Evolutionary conservation across 2,888 invertebrate genomes (phyloP).

Genomic region (Agrilus biguttatus): DNA sequence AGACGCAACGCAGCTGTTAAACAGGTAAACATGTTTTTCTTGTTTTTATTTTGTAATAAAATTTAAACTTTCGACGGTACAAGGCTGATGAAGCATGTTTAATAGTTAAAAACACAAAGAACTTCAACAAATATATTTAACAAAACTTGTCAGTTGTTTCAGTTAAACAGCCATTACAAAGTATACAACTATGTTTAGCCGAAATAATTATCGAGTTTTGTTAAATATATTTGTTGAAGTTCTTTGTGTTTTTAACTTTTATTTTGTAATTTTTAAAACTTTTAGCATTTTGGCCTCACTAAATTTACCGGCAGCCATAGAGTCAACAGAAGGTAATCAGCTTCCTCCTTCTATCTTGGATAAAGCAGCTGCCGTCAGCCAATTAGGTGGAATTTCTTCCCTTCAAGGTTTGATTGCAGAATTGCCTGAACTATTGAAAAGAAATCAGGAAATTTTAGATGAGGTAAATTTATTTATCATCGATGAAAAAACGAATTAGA

Average conservation of each 20-base stretch:
- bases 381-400: conserved; percentile 60
- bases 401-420: conserved; percentile 66
- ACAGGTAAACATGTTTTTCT: conserved; percentile 39
- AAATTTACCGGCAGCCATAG: conserved; percentile 94
- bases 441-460: conserved; percentile 89
- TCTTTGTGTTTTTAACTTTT: too few species aligned
- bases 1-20: conserved; percentile 83
- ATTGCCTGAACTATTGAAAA: conserved; percentile 75
- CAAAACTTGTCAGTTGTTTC: too few species aligned
- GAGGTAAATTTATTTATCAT: too few species aligned
- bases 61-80: too few species aligned
- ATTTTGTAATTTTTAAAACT: conserved; percentile 3
- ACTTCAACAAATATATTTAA: too few species aligned
- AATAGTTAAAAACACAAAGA: too few species aligned
- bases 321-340: conserved; percentile 55
- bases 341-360: conserved; percentile 81
- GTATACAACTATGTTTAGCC: too few species aligned
- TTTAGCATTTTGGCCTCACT: conserved; percentile 72
- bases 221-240: too few species aligned
- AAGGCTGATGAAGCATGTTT: too few species aligned
- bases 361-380: conserved; percentile 65
- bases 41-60: background rate
- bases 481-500: conserved; percentile 1
- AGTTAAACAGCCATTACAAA: too few species aligned
- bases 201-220: too few species aligned